phyloP scores from a whole-genome alignment of 2,888 invertebrate genomes.

The Masnerella sp. region DNA sequence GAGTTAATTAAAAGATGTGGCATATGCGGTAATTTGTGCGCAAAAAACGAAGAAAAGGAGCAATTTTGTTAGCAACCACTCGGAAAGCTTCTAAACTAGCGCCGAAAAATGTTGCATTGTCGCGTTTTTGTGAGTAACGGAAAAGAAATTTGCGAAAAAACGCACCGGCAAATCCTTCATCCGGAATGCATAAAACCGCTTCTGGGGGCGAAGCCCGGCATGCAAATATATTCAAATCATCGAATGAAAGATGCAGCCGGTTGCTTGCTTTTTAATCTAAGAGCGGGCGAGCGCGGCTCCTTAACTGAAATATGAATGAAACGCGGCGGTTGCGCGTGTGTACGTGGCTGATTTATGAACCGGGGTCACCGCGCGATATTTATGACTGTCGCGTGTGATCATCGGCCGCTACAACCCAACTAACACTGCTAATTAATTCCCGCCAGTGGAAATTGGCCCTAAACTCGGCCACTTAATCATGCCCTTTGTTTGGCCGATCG shows the following conservation, averaged over 20 bases:
- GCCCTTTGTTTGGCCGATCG: conserved; percentile 8
- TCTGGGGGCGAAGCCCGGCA: conserved; percentile 17
- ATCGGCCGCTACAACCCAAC: conserved; percentile 45
- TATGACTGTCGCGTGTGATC: conserved; percentile 62
- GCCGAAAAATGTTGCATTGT: too few relatives aligned
- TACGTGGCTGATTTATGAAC: conserved; percentile 57
- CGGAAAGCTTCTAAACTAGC: too few relatives aligned
- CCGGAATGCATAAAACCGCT: conserved; percentile 25
- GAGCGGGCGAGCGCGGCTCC: conserved; percentile 32
- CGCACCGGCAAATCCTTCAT: too few relatives aligned
- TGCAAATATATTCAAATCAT: conserved; percentile 43
- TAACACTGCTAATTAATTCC: conserved; percentile 42
- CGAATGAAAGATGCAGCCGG: conserved; percentile 37
- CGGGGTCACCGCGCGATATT: conserved; percentile 58
- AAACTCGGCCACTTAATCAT: conserved; percentile 33
- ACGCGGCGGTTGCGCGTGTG: conserved; percentile 14
- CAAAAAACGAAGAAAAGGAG: too few relatives aligned
- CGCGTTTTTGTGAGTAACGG: too few relatives aligned
- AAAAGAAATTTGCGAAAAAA: too few relatives aligned
- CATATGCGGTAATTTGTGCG: too few relatives aligned
- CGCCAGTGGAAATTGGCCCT: conserved; percentile 26
- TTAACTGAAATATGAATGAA: conserved; percentile 58
- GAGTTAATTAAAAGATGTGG: too few relatives aligned
- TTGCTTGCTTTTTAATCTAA: conserved; percentile 51
- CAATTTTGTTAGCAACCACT: too few relatives aligned